phyloP scores from a whole-genome alignment of 2,113 vertebrate genomes.

The Anser cygnoides region DNA sequence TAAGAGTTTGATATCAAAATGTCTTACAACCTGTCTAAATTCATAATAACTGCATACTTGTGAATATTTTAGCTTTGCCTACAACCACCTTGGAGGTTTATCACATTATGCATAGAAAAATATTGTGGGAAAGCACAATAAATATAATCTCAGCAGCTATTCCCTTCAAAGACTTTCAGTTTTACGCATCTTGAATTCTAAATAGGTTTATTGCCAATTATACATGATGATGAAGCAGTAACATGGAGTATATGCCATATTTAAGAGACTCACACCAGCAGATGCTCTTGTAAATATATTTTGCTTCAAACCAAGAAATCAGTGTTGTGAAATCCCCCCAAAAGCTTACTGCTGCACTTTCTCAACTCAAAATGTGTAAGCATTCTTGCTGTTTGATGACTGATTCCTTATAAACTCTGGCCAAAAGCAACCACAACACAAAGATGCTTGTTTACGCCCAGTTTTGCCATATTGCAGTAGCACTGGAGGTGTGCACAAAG shows the following conservation, averaged over 20 bases:
- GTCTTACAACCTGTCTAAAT: slow-evolving; percentile 74
- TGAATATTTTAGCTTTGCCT: slow-evolving; percentile 71
- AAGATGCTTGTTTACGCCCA: background rate
- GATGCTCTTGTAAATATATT: slow-evolving; percentile 68
- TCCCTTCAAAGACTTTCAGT: slow-evolving; percentile 71
- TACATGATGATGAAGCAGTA: slow-evolving; percentile 69
- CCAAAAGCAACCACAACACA: background rate
- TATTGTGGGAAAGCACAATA: slow-evolving; percentile 70
- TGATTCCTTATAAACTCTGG: slow-evolving; percentile 6
- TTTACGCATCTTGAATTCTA: slow-evolving; percentile 73
- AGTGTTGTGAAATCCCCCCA: slow-evolving; percentile 53
- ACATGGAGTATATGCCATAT: slow-evolving; percentile 42
- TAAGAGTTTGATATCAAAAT: slow-evolving; percentile 70
- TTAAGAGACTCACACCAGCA: slow-evolving; percentile 61
- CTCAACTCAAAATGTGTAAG: slow-evolving; percentile 45
- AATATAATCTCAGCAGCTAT: slow-evolving; percentile 72
- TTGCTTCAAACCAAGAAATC: slow-evolving; percentile 68
- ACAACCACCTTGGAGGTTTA: slow-evolving; percentile 72
- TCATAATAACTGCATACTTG: slow-evolving; percentile 67
- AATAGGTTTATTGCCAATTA: slow-evolving; percentile 74
- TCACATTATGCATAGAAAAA: slow-evolving; percentile 72
- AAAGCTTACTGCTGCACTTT: slow-evolving; percentile 38
- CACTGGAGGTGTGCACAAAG: rapidly evolving
- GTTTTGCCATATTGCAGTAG: background rate
- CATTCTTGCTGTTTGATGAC: slow-evolving; percentile 43